Evolutionary conservation across 2,797 vertebrate species (phyloP), one percentile per base, ranked within the genome.

Genomic region (Ctenochaetus hawaiiensis): DNA sequence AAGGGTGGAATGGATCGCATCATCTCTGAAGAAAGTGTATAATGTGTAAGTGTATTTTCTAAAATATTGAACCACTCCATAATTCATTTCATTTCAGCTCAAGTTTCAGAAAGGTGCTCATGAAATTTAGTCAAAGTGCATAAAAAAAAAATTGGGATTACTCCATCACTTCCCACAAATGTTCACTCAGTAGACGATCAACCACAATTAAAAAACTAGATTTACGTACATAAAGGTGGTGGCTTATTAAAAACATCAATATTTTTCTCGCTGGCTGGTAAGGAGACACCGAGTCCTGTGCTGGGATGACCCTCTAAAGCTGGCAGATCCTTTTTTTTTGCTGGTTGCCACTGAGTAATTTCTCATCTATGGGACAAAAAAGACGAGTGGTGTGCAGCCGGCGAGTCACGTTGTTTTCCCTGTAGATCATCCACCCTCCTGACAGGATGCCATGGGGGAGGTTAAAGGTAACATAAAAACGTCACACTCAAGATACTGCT

Each of bases 381-480:
- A 81, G 74, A 82, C 60, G 6, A 62, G 52, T 6, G 43, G 60
- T 54, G 72, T 72, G 62, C 63, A 71, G 75, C 41, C 49, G 45
- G 58, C 48, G 81, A 85, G 47, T 85, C 70, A 75, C 57, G 58
- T 48, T 62, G 64, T 77, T 69, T 77, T 47, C 57, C 54, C 70
- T 79, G 47, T 68, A 44, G 41, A 75, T 81, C 73, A 72, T 51
- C 82, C 59, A 18, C 51, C 47, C 26, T 45, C 48, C 62, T 64
- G 72, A 79, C 80, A 79, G 72, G 66, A 78, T 41, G 58, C 80
- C 39, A 41, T 39, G 22, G 23, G 8, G 47, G 62, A 81, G 83
- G 83, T 81, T 66, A 72, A 47, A 67, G 83, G 72, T 71, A 16
- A 84, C 75, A 86, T 75, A 23, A 77, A 87, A 81, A 80, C 9